phyloP scores from a whole-genome alignment of 1,140 invertebrate genomes.

The Neodiprion lecontei region DNA sequence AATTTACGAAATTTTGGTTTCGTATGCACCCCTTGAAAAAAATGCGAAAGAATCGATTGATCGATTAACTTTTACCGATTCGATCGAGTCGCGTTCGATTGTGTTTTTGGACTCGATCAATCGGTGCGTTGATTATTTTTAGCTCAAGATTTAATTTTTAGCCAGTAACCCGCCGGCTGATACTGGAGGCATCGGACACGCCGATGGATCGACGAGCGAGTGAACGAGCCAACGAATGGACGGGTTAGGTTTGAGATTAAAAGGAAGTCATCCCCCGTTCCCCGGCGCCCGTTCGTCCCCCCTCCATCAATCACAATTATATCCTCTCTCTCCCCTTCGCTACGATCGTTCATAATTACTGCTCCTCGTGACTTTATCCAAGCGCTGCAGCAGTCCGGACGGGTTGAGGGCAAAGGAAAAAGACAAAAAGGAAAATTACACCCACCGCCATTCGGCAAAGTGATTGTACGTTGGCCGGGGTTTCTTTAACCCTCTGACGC shows the following conservation, averaged over 20 bases:
- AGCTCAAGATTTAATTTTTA: no score
- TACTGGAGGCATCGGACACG: background rate
- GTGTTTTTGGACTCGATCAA: no score
- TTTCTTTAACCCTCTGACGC: background rate
- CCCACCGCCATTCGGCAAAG: background rate
- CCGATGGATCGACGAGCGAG: background rate
- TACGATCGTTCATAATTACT: constrained; percentile 55
- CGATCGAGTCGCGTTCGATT: no score
- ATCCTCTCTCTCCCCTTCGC: constrained; percentile 46
- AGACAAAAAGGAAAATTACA: constrained; percentile 1
- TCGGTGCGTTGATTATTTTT: no score
- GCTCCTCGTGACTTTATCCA: constrained; percentile 51
- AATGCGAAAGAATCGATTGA: no score
- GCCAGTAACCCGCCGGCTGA: background rate
- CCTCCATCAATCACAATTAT: constrained; percentile 58
- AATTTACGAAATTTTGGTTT: no score
- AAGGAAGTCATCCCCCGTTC: constrained; percentile 54
- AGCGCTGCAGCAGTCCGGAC: constrained; percentile 27
- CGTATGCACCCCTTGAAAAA: no score
- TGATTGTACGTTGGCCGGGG: background rate
- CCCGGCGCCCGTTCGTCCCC: constrained; percentile 27
- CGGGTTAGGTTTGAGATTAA: constrained; percentile 54
- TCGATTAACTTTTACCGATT: no score
- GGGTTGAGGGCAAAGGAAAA: constrained; percentile 13
- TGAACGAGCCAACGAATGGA: constrained; percentile 40